Conservation (phyloP, 2,797 vertebrate genomes). For the Melopsittacus undulatus region DNA sequence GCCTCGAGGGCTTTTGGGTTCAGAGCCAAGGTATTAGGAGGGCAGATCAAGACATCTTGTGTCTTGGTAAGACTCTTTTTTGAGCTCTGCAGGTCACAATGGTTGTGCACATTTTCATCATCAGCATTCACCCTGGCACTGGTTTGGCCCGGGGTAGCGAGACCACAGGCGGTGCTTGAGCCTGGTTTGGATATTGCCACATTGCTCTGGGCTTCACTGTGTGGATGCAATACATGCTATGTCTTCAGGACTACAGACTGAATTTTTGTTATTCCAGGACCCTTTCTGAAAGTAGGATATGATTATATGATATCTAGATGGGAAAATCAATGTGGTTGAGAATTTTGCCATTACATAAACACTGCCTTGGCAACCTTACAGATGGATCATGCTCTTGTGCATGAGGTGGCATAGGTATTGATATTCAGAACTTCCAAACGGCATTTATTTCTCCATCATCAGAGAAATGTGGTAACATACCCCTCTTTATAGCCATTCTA, state of each 20-base stretch:
- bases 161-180: not conserved
- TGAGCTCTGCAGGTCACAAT: not conserved
- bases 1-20: not conserved
- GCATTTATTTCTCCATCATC: not conserved
- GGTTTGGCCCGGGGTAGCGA: not conserved
- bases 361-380: not conserved
- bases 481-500: not conserved
- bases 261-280: not conserved
- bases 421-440: not conserved
- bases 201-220: not conserved
- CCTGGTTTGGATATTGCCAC: not conserved
- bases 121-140: not conserved
- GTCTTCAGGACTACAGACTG: not conserved
- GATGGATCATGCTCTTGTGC: not conserved
- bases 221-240: not conserved
- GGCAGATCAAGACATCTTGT: not conserved
- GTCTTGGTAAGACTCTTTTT: not conserved
- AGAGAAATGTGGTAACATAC: not conserved
- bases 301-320: not conserved
- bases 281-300: not conserved
- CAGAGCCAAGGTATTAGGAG: not conserved
- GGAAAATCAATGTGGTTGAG: not conserved
- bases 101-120: not conserved
- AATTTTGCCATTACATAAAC: not conserved
- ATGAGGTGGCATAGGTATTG: not conserved